These are phyloP conservation scores for Phortica variegata DNA, from an alignment of 1,140 invertebrate genomes.

Conservation along the genomic window DNA sequence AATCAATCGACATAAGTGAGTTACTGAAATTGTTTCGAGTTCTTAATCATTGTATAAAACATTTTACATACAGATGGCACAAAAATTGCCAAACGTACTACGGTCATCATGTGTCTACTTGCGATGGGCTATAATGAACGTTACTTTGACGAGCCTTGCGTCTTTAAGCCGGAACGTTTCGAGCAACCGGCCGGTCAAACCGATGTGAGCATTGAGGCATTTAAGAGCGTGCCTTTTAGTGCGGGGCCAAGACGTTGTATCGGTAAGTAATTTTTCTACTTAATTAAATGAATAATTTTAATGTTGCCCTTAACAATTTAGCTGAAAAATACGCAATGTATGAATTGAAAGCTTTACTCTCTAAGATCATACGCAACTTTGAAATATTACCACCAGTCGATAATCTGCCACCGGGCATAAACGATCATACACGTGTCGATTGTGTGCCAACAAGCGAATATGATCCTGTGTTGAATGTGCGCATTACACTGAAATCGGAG, in stretches of 20 bases:
- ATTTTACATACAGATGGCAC: conserved; percentile 30
- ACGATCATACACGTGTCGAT: conserved; percentile 38
- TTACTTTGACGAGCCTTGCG: conserved; percentile 71
- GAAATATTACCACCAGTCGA: conserved; percentile 43
- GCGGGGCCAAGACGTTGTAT: conserved; percentile 47
- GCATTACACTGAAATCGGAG: conserved; percentile 45
- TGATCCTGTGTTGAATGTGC: conserved; percentile 44
- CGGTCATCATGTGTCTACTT: conserved; percentile 48
- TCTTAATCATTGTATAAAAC: not conserved
- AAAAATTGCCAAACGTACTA: conserved; percentile 42
- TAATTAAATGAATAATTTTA: not conserved
- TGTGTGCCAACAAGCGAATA: conserved; percentile 45
- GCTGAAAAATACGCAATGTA: conserved; percentile 58
- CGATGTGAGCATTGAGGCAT: conserved; percentile 42
- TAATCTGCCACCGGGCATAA: conserved; percentile 36
- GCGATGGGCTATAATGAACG: conserved; percentile 55
- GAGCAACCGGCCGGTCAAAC: conserved; percentile 11
- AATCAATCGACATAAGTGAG: conserved; percentile 64
- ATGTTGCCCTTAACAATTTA: conserved; percentile 4
- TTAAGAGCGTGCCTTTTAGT: conserved; percentile 64
- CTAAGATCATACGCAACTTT: conserved; percentile 53
- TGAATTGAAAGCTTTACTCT: conserved; percentile 56
- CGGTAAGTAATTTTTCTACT: conserved; percentile 16
- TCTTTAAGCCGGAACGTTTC: conserved; percentile 78
- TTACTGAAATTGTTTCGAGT: not conserved